These are phyloP conservation scores for Microtus californicus DNA, from an alignment of 2,797 vertebrate species.

Conservation along the genomic window DNA sequence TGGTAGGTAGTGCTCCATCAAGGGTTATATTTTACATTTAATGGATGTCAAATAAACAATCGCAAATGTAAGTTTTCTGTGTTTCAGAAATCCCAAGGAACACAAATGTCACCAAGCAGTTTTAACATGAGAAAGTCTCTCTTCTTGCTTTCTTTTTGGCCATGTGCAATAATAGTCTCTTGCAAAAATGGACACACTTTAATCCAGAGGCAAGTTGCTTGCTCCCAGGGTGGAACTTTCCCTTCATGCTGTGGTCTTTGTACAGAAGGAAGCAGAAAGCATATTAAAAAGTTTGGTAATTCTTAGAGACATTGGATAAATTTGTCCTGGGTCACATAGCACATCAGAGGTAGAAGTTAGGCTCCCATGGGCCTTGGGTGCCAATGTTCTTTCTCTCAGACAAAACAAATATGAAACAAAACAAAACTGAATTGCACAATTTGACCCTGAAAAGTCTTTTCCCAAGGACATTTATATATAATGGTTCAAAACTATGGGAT, in stretches of 20 bases:
- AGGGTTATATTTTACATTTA: conserved; percentile 21
- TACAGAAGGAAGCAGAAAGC: background rate
- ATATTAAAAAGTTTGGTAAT: background rate
- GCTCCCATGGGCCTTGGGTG: background rate
- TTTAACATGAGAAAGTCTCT: background rate
- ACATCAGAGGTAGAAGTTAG: background rate
- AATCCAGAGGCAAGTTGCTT: background rate
- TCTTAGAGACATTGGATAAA: background rate
- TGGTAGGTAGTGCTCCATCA: background rate
- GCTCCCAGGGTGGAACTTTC: background rate
- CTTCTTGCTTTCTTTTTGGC: background rate
- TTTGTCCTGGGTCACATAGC: background rate
- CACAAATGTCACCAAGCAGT: background rate
- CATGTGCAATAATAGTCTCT: background rate
- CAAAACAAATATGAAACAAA: background rate
- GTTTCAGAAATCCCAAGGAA: conserved; percentile 17
- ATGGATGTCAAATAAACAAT: conserved; percentile 9
- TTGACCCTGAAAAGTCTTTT: background rate
- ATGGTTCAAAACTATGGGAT: conserved; percentile 18
- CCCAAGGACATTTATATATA: background rate
- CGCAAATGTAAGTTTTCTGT: background rate
- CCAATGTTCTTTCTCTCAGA: background rate
- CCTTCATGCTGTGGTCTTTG: background rate
- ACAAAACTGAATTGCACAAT: background rate
- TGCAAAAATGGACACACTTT: background rate